Base-by-base conservation (phyloP, 2,888 invertebrate species). In the Andrena minutula region DNA sequence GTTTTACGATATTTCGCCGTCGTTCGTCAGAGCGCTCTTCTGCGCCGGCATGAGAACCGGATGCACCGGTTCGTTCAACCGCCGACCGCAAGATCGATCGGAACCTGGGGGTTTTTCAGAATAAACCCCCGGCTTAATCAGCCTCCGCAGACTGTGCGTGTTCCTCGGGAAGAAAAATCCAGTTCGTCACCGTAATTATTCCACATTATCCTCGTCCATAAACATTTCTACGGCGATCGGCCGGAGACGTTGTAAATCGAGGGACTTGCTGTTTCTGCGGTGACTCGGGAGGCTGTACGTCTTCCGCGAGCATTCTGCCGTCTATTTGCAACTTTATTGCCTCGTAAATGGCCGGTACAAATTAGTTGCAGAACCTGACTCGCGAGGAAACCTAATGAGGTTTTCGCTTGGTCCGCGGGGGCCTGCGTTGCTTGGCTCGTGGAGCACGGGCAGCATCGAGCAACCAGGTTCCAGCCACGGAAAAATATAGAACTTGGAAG, bases 1-100 rank as follows among this genome's bases (percentile, higher is more conserved):
- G 74, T 86, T 87, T 84, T 84, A 84, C 87, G 86, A 87, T 87
- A 87, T 87, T 87, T 84, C 79, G 76, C 77, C 65, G 77, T 80
- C 83, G 76, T 80, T 82, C 73, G 83, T 79, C 81, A 77, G 78
- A 85, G 83, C 85, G 82, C 79, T 75, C 83, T 74, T 82, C 73
- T 64, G 49, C 75, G 30, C 75, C 68, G 47, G 72, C 79, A 72
- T 79, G 78, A 74, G 68, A 79, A 79, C 81, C 86, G 85, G 86
- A 86, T 79, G 84, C 56, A 75, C 79, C 74, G 66, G 85, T 79
- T 82, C 85, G 79, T 60, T 84, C 83, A 85, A 85, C 79, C 83
- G 79, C 82, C 75, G 80, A 80, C 68, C 6, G 82, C 53, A 74
- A 87, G 86, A 87, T 87, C 78, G 85, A 86, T 86, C 82, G 74